Evolutionary conservation across 2,113 vertebrate species (phyloP).

Genomic region (Lasiurus borealis): DNA sequence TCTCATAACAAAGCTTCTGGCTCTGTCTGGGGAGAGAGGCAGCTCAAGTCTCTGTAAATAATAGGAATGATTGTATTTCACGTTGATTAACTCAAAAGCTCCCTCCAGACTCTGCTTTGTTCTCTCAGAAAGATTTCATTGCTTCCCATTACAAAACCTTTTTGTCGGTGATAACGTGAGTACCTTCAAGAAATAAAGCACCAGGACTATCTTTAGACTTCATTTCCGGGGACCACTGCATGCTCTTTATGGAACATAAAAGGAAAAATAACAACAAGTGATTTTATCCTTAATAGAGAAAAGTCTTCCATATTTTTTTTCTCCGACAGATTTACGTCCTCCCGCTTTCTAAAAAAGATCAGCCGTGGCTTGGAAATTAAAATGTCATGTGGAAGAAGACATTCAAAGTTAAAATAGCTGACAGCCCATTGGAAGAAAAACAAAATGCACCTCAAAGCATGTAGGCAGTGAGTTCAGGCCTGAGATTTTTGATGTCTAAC

Average conservation of each 20-base stretch:
- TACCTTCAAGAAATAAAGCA: constrained; percentile 39
- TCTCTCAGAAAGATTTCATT: neutral
- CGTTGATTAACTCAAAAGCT: constrained; percentile 26
- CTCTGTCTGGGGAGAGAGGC: neutral
- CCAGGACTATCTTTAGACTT: neutral
- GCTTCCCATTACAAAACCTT: constrained; percentile 32
- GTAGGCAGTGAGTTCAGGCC: neutral
- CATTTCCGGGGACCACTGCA: neutral
- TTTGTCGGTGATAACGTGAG: neutral
- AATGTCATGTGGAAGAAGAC: neutral
- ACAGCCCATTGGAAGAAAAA: neutral
- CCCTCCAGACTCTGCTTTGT: constrained; percentile 32
- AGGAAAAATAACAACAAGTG: neutral
- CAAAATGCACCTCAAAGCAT: neutral
- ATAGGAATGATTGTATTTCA: constrained; percentile 16
- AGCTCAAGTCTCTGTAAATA: neutral
- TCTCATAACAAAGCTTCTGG: neutral
- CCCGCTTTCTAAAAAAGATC: neutral
- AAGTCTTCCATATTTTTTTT: constrained; percentile 5
- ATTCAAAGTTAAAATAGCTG: neutral
- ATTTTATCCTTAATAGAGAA: neutral
- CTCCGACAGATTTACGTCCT: neutral
- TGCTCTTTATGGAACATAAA: neutral
- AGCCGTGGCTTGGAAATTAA: constrained; percentile 36
- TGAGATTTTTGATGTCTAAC: neutral